These are phyloP conservation scores for Accipiter virgatus DNA, from an alignment of 2,113 vertebrate species.

Conservation along the genomic window DNA sequence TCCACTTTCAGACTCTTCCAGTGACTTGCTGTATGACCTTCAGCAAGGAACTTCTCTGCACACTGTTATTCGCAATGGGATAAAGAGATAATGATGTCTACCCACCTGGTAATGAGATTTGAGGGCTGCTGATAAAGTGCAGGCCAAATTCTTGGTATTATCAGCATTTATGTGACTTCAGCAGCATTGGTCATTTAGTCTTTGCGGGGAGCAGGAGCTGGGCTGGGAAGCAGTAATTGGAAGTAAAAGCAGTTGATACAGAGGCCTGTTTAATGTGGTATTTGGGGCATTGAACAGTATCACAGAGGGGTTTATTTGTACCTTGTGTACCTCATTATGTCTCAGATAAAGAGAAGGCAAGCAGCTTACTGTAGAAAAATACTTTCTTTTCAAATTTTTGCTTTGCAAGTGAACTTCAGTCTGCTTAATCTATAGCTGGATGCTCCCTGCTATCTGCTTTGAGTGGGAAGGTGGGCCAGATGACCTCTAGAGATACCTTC, in stretches of 20 bases:
- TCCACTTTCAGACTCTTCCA: conserved; percentile 23
- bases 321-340: background rate
- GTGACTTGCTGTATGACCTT: conserved; percentile 26
- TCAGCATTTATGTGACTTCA: conserved; percentile 29
- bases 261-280: background rate
- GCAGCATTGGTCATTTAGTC: background rate
- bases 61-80: conserved; percentile 14
- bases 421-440: background rate
- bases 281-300: background rate
- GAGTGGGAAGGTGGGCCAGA: background rate
- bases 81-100: conserved; percentile 56
- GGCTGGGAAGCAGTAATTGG: background rate
- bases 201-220: background rate
- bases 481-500: background rate
- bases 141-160: conserved; percentile 50
- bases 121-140: conserved; percentile 44
- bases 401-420: background rate
- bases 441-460: background rate
- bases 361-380: background rate
- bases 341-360: background rate
- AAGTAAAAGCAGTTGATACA: background rate
- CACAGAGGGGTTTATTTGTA: background rate
- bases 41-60: conserved; percentile 36
- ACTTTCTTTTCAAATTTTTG: background rate
- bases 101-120: conserved; percentile 58